These are phyloP conservation scores for Azemiops feae DNA, from an alignment of 2,113 vertebrate species.

Conservation along the genomic window DNA sequence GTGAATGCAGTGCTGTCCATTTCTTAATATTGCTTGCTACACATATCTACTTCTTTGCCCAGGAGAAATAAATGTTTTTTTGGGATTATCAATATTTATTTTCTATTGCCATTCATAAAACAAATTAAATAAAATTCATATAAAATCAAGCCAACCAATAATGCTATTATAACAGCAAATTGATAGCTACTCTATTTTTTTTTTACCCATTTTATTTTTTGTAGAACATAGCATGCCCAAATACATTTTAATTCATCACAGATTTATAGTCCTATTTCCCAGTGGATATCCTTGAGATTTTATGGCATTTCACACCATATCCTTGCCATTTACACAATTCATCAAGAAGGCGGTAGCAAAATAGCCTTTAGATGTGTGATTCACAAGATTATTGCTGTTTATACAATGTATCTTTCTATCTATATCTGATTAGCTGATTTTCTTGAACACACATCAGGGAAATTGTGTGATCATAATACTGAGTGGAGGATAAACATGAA, in stretches of 20 bases:
- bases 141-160: slow-evolving; percentile 16
- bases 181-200: background rate
- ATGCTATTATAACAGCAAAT: background rate
- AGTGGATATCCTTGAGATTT: slow-evolving; percentile 30
- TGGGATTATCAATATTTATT: background rate
- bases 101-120: slow-evolving; percentile 2
- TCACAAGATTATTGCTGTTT: slow-evolving; percentile 33
- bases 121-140: slow-evolving; percentile 13
- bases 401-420: slow-evolving; percentile 38
- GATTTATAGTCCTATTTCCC: slow-evolving; percentile 33
- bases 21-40: background rate
- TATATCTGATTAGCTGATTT: slow-evolving; percentile 33
- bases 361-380: slow-evolving; percentile 27
- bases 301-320: slow-evolving; percentile 20
- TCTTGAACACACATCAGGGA: slow-evolving; percentile 25
- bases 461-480: background rate
- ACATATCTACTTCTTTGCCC: background rate
- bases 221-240: background rate
- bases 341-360: slow-evolving; percentile 43
- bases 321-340: slow-evolving; percentile 28
- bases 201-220: slow-evolving; percentile 12
- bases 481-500: background rate
- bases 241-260: slow-evolving; percentile 12
- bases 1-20: background rate
- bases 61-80: background rate